These are phyloP conservation scores for Drosophila putrida DNA, from an alignment of 2,888 invertebrate genomes.

Conservation along the genomic window DNA sequence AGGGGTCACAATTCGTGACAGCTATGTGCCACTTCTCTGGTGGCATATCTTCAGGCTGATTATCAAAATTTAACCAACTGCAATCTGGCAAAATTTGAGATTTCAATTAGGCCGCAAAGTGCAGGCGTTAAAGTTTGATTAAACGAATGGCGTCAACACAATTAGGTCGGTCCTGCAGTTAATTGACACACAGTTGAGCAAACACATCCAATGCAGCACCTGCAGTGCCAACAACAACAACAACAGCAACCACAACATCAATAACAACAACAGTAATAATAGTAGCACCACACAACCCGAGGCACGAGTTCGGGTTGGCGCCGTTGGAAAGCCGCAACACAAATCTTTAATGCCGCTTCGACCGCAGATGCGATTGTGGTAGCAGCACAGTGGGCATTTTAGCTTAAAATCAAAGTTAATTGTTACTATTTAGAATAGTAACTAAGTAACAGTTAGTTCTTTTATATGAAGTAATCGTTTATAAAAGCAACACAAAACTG, in stretches of 20 bases:
- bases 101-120: slow-evolving; percentile 68
- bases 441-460: neutral
- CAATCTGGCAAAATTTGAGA: slow-evolving; percentile 51
- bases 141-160: slow-evolving; percentile 72
- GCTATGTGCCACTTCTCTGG: neutral
- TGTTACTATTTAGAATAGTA: neutral
- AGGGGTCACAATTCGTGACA: slow-evolving; percentile 12
- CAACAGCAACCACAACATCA: slow-evolving; percentile 3
- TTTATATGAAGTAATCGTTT: too few species aligned
- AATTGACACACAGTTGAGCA: slow-evolving; percentile 65
- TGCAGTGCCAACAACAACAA: slow-evolving; percentile 14
- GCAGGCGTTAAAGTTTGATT: slow-evolving; percentile 68
- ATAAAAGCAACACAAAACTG: too few species aligned
- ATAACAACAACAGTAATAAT: slow-evolving; percentile 18
- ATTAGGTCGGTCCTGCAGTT: slow-evolving; percentile 69
- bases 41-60: slow-evolving; percentile 3
- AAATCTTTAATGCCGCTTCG: slow-evolving; percentile 76
- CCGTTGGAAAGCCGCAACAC: slow-evolving; percentile 62
- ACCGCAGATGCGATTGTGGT: slow-evolving; percentile 61
- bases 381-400: slow-evolving; percentile 47
- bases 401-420: neutral
- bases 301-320: slow-evolving; percentile 43
- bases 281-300: slow-evolving; percentile 33
- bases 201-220: slow-evolving; percentile 48
- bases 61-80: slow-evolving; percentile 47